These are phyloP conservation scores for Rhineura floridana DNA, from an alignment of 2,113 vertebrate genomes.

Conservation along the genomic window DNA sequence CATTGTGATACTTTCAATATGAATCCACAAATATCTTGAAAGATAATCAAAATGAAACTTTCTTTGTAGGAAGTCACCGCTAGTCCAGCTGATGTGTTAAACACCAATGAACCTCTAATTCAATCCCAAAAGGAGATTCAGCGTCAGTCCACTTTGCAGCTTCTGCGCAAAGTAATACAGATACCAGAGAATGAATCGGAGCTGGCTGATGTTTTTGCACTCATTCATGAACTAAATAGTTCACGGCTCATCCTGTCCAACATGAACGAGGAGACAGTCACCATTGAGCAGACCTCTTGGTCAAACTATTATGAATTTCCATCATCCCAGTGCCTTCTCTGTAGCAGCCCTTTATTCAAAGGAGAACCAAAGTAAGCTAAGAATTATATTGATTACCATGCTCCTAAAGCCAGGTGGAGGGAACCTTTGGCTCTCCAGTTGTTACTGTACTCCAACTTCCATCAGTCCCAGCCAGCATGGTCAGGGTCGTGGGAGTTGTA, in stretches of 20 bases:
- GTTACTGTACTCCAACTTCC: not conserved
- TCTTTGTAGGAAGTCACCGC: constrained; percentile 70
- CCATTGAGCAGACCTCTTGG: constrained; percentile 89
- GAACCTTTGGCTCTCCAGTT: not conserved
- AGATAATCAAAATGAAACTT: not conserved
- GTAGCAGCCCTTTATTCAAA: constrained; percentile 90
- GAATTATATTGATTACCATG: not conserved
- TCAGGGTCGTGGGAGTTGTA: no score
- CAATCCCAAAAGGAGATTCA: constrained; percentile 86
- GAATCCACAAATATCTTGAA: not conserved
- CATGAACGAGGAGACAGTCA: constrained; percentile 80
- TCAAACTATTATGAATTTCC: constrained; percentile 92
- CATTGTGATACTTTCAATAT: constrained; percentile 2
- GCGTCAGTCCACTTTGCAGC: constrained; percentile 88
- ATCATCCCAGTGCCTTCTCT: constrained; percentile 89
- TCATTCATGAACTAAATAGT: constrained; percentile 94
- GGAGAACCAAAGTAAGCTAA: constrained; percentile 87
- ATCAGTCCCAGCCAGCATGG: not conserved
- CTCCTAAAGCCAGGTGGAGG: not conserved
- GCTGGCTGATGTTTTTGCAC: constrained; percentile 86
- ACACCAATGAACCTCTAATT: constrained; percentile 80
- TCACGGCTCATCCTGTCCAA: constrained; percentile 86
- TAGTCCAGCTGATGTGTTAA: constrained; percentile 72
- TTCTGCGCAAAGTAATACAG: constrained; percentile 88
- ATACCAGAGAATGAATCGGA: constrained; percentile 92